These are phyloP conservation scores for Pycnonotus jocosus DNA, from an alignment of 2,113 vertebrate genomes.

Conservation along the genomic window DNA sequence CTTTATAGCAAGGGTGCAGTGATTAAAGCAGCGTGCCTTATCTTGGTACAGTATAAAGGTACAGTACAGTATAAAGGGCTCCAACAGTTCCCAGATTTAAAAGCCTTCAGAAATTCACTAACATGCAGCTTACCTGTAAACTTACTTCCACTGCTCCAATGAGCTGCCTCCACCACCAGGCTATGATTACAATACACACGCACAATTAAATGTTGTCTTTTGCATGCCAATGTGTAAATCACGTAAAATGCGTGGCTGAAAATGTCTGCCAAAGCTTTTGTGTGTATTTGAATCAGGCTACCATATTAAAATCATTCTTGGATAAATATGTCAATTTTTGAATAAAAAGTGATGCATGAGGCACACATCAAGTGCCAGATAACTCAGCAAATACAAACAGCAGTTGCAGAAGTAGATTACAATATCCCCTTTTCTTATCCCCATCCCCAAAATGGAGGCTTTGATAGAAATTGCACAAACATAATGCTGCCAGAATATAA, in stretches of 20 bases:
- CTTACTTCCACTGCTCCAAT: background rate
- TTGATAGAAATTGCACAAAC: conserved; percentile 22
- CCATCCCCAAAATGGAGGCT: background rate
- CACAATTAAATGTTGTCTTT: background rate
- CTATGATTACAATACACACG: accelerated
- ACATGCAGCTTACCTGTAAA: background rate
- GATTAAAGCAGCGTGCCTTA: background rate
- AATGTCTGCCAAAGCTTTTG: background rate
- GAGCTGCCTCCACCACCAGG: background rate
- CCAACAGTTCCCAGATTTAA: background rate
- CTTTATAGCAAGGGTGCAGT: background rate
- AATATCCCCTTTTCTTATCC: background rate
- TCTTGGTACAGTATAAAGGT: background rate
- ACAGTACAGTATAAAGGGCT: background rate
- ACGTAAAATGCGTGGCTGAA: background rate
- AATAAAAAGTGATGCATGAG: background rate
- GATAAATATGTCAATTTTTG: conserved; percentile 5
- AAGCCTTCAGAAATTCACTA: background rate
- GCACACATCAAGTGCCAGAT: background rate
- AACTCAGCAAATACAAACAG: background rate
- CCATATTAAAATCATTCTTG: background rate
- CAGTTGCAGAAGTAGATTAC: background rate
- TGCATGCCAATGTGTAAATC: background rate
- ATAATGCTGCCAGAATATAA: conserved; percentile 15
- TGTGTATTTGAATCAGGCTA: background rate